Evolutionary conservation across 1,140 invertebrate genomes (phyloP).

Genomic region (Euwallacea similis): DNA sequence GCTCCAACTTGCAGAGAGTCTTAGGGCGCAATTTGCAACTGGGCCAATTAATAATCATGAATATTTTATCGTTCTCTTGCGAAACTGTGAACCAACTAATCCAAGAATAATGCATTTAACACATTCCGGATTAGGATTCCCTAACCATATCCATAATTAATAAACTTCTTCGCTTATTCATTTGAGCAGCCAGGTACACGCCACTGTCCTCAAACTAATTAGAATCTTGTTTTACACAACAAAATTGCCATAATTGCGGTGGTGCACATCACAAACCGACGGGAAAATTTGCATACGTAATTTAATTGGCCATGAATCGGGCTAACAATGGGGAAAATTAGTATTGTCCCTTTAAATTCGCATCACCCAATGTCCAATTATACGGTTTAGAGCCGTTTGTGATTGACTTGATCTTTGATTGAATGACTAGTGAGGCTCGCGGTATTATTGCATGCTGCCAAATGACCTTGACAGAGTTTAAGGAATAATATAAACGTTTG

Average conservation of each 20-base stretch:
- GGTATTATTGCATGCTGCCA: too few relatives aligned
- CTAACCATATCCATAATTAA: too few relatives aligned
- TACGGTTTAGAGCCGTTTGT: not conserved
- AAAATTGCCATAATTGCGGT: not conserved
- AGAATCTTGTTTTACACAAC: not conserved
- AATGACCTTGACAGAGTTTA: too few relatives aligned
- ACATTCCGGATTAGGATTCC: too few relatives aligned
- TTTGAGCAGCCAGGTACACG: too few relatives aligned
- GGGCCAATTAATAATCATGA: conserved; percentile 26
- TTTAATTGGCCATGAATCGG: not conserved
- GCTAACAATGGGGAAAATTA: conserved; percentile 2
- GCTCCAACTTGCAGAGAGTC: conserved; percentile 14
- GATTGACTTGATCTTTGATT: not conserved
- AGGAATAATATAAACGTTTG: too few relatives aligned
- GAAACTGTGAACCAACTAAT: not conserved
- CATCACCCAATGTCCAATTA: not conserved
- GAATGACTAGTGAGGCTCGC: not conserved
- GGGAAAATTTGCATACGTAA: not conserved
- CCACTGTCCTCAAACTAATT: conserved; percentile 1
- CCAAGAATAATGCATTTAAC: too few relatives aligned
- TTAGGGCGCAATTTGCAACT: conserved; percentile 21
- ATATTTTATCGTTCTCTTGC: conserved; percentile 8
- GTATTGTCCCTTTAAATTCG: conserved; percentile 2
- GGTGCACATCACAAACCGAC: not conserved
- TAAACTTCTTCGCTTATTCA: too few relatives aligned